Evolutionary conservation across 2,113 vertebrate species (phyloP), one percentile per base, ranked within the genome.

Genomic region (Arizona elegans): DNA sequence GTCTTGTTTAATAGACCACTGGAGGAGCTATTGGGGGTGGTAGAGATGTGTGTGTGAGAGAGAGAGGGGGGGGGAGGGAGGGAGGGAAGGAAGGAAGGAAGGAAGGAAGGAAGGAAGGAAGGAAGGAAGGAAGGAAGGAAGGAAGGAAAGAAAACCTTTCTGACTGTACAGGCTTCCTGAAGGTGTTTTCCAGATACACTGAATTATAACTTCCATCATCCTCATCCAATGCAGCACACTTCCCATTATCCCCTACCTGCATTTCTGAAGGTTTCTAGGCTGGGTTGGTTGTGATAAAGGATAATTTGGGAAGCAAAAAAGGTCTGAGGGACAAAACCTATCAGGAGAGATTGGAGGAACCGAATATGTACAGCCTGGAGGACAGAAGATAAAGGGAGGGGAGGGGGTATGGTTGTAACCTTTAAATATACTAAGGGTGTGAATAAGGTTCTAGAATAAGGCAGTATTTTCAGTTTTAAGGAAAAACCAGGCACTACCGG

Each of bases 1-100:
- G 87, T 92, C 43, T 12, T 94, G 47, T 92, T 94, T 94, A 94
- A 92, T 15, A 94, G 94, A 86, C 87, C 10, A 85, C 88, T 89
- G 52, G 94, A 93, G 88, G 50, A 92, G 26, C 0, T 0, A 4
- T 8, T 93, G 26, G 5, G 70, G 85, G 12, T 1, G 50, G 33
- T 62, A 33, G 8, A 33, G 23, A 55, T 75, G 8, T 58, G 29
- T 8, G 54, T 10, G 53, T 10, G 15, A 17, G 11, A 13, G 38
- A 88, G 85, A 62, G 70, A 21, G 43, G 17, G 13, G 5, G 6
- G 8, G 6, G 47, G 6, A 50, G 0, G 47, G 6, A 50, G 0
- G 47, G 6, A 50, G 8, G 47, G 47, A 50, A 50, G 47, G 47
- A 50, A 50, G 47, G 47, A 50, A 50, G 47, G 47, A 50, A 50